Conservation (phyloP, 1,140 invertebrate genomes). For the Fopius arisanus region DNA sequence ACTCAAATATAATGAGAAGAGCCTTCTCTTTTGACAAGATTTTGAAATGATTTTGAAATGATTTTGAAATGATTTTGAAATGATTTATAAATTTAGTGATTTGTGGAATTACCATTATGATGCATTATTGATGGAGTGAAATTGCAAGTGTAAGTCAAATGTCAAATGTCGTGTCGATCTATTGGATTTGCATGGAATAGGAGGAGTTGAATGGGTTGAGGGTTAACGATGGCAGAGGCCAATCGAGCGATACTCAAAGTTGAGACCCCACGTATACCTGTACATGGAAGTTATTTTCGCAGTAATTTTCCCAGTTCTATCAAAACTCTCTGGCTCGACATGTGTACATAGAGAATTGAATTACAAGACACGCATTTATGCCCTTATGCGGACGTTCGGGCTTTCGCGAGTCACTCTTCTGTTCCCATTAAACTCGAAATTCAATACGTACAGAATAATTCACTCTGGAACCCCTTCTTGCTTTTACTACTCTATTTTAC, state of each 20-base stretch:
- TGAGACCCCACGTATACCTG: neutral
- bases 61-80: too few species aligned
- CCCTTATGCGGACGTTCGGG: neutral
- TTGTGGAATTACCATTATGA: neutral
- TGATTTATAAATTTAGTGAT: neutral
- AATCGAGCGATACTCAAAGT: neutral
- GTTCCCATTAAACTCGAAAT: neutral
- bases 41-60: too few species aligned
- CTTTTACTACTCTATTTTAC: neutral
- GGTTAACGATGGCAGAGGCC: slow-evolving; percentile 21
- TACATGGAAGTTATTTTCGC: neutral
- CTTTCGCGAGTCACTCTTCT: neutral
- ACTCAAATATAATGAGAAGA: too few species aligned
- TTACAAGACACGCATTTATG: neutral
- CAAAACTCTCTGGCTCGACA: neutral
- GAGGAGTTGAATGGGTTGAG: neutral
- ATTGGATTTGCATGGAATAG: slow-evolving; percentile 24
- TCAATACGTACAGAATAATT: slow-evolving; percentile 3
- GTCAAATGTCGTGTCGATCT: neutral
- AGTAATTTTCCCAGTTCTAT: neutral
- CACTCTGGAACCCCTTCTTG: neutral
- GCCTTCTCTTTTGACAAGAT: too few species aligned
- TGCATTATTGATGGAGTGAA: neutral
- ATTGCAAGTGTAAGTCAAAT: neutral
- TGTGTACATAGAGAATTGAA: neutral